Evolutionary conservation across 2,113 vertebrate species (phyloP), one percentile per base, ranked within the genome.

Genomic region (Pungitius pungitius): DNA sequence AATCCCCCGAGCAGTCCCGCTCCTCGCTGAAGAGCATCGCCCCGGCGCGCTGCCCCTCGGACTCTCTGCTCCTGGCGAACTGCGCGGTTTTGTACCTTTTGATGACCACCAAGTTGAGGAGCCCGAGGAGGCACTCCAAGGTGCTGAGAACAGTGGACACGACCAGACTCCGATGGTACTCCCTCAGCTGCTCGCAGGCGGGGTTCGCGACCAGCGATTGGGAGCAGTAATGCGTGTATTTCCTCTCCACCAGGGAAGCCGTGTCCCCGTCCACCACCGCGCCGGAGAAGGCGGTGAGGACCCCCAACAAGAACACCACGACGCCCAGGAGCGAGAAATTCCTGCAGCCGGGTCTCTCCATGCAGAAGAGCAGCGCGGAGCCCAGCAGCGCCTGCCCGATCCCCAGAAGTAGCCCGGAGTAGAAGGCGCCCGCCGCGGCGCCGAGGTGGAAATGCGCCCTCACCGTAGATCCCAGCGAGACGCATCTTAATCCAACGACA

Each of bases 221-320:
- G 86, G 94, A 86, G 90, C 96, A 98, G 88, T 96, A 96, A 88
- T 96, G 96, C 60, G 95, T 95, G 86, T 96, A 96, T 81, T 98
- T 98, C 92, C 95, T 94, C 72, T 96, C 96, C 93, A 96, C 96
- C 67, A 97, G 92, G 51, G 96, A 95, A 78, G 97, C 96, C 27
- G 96, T 94, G 93, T 97, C 96, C 75, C 96, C 96, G 93, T 97
- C 96, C 92, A 97, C 96, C 86, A 97, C 96, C 20, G 96, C 96
- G 58, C 96, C 96, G 76, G 96, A 96, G 90, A 98, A 97, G 90
- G 96, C 96, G 84, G 96, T 97, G 78, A 98, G 95, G 59, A 97
- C 94, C 15, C 96, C 96, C 75, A 97, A 84, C 92, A 97, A 90
- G 92, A 96, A 96, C 78, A 98, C 95, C 73, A 97, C 90, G 11